Conservation (phyloP, 2,113 vertebrate genomes). For the Mus pahari region DNA sequence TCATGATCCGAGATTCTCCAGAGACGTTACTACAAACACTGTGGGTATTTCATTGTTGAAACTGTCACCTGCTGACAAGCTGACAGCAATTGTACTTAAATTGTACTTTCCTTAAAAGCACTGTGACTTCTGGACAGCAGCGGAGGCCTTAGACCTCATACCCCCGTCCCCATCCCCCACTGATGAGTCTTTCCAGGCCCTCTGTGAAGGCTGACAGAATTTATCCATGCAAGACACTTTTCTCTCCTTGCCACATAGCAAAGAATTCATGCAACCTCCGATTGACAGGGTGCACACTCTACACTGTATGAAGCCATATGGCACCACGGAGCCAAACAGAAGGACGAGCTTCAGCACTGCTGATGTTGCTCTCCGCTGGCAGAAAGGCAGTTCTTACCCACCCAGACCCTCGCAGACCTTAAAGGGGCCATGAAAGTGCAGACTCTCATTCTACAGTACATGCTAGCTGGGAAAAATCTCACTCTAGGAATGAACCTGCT, state of each 20-base stretch:
- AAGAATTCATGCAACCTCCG: constrained; percentile 15
- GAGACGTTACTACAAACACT: constrained; percentile 59
- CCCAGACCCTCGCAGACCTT: constrained; percentile 37
- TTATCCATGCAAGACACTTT: constrained; percentile 4
- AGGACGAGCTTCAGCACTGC: constrained; percentile 57
- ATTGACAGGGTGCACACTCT: constrained; percentile 18
- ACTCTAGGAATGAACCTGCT: constrained; percentile 26
- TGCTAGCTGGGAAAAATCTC: not conserved
- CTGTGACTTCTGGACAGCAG: not conserved
- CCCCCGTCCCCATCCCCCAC: no score
- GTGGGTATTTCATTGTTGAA: constrained; percentile 3
- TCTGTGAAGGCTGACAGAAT: not conserved
- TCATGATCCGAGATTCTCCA: constrained; percentile 10
- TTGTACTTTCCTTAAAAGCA: constrained; percentile 44
- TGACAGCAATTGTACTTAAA: constrained; percentile 55
- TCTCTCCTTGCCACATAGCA: not conserved
- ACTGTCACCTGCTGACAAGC: not conserved
- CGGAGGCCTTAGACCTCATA: not conserved
- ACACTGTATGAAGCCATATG: constrained; percentile 34
- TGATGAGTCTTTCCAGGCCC: not conserved
- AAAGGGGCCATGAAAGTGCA: constrained; percentile 44
- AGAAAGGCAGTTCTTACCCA: constrained; percentile 19
- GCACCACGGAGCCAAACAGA: constrained; percentile 42
- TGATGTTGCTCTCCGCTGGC: constrained; percentile 30
- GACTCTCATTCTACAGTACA: constrained; percentile 2